Evolutionary conservation across 2,888 invertebrate genomes (phyloP), one percentile per base, ranked within the genome.

Genomic region (Trichogramma dendrolimi): DNA sequence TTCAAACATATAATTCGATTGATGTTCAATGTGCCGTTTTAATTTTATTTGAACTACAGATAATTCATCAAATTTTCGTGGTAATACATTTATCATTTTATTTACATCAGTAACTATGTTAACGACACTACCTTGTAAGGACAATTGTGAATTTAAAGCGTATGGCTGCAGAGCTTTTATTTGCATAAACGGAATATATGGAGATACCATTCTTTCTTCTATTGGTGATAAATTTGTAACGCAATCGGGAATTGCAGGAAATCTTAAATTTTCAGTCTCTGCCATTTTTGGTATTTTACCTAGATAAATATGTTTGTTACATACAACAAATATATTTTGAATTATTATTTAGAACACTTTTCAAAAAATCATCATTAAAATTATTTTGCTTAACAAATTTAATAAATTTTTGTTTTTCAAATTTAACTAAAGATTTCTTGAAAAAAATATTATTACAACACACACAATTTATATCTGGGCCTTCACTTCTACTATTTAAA

Each of bases 171-270:
- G 67, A 42, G 73, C 66, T 62, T 71, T 63, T 44, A 79, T 72
- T 66, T 75, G 73, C 74, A 76, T 76, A 56, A 78, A 78, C 46
- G 72, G 70, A 43, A 78, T 65, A 44, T 71, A 69, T 10, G 74
- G 73, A 6, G 75, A 66, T 8, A 76, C 69, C 65, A 77, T 66
- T 55, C 77, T 60, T 67, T 78, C 75, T 70, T 79, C 75, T 5
- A 76, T 61, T 14, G 60, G 53, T 6, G 68, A 65, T 61, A 72
- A 66, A 43, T 53, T 59, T 64, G 62, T 61, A 47, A 74, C 5
- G 49, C 63, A 61, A 7, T 69, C 64, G 14, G 69, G 71, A 42
- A 73, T 57, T n/a, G 52, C 38, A 4, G 60, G 62, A 62, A 67
- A 69, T 61, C 66, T 63, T 46, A 69, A 65, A 58, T 66, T 67